Percentiles rank a stretch among this genome's conserved stretches.
These are phyloP conservation scores for Steinernema scapterisci DNA, from an alignment of 2,888 invertebrate genomes.

Conservation along the genomic window DNA sequence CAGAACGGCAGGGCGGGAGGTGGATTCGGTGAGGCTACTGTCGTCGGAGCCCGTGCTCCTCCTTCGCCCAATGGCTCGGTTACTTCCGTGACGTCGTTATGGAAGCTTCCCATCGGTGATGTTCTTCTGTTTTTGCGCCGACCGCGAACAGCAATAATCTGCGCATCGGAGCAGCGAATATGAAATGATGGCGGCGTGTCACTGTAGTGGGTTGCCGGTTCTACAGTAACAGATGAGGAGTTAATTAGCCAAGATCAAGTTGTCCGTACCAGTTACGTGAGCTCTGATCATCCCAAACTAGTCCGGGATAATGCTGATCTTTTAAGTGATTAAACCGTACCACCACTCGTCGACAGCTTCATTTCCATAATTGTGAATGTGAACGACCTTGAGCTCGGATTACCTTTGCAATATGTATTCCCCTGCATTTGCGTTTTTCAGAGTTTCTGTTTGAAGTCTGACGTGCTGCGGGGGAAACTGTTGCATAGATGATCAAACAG, in stretches of 20 bases:
- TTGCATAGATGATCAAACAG: conserved; percentile 18
- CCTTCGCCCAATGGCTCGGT: not conserved
- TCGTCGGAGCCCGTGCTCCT: not conserved
- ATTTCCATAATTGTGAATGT: not conserved
- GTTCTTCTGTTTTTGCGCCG: conserved; percentile 26
- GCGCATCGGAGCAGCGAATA: conserved; percentile 6
- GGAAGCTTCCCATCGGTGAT: conserved; percentile 28
- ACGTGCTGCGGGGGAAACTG: not conserved
- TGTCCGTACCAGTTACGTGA: not conserved
- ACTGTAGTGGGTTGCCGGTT: not conserved
- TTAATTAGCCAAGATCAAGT: not conserved
- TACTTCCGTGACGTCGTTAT: conserved; percentile 12
- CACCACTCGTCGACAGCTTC: not conserved
- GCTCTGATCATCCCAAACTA: not conserved
- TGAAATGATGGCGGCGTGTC: not conserved
- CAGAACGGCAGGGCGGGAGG: not conserved
- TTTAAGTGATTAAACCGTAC: not conserved
- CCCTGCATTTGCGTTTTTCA: not conserved
- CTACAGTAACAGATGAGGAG: not conserved
- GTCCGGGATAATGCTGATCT: not conserved
- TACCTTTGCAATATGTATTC: not conserved
- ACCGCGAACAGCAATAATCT: conserved; percentile 21
- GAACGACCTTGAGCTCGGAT: not conserved
- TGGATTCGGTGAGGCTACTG: not conserved
- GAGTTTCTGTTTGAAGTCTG: not conserved